Evolutionary conservation across 2,888 invertebrate species (phyloP).

Genomic region (Nowickia ferox): DNA sequence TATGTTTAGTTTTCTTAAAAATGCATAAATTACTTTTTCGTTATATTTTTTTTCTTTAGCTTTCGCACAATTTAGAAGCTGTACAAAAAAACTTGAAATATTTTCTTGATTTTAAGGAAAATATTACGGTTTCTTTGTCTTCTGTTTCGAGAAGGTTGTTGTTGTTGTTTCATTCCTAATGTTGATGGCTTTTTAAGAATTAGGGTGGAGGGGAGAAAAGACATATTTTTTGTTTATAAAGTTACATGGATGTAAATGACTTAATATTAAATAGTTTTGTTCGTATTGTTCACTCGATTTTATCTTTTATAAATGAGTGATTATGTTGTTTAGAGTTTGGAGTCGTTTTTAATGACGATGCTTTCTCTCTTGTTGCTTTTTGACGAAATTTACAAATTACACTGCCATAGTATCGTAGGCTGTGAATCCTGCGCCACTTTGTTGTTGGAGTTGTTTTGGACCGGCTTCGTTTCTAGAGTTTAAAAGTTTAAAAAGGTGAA

Average conservation of each 20-base stretch:
- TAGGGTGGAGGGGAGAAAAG: slow-evolving; percentile 9
- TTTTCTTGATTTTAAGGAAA: slow-evolving; percentile 41
- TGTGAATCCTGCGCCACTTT: slow-evolving; percentile 93
- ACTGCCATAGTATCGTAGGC: slow-evolving; percentile 99
- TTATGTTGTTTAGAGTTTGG: slow-evolving; percentile 58
- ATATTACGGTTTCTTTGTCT: slow-evolving; percentile 41
- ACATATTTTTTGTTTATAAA: slow-evolving; percentile 16
- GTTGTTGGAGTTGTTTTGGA: slow-evolving; percentile 90
- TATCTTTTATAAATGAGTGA: slow-evolving; percentile 71
- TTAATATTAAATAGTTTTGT: slow-evolving; percentile 67
- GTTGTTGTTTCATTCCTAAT: slow-evolving; percentile 51
- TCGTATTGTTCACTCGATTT: slow-evolving; percentile 68
- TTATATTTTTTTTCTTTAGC: slow-evolving; percentile 47
- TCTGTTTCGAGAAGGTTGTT: slow-evolving; percentile 27
- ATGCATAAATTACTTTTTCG: slow-evolving; percentile 70
- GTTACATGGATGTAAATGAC: slow-evolving; percentile 47
- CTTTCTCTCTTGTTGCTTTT: slow-evolving; percentile 41
- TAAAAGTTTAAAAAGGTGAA: background rate
- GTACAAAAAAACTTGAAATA: slow-evolving; percentile 33
- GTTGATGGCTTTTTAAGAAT: slow-evolving; percentile 6
- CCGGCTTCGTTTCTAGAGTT: slow-evolving; percentile 94
- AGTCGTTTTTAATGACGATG: slow-evolving; percentile 65
- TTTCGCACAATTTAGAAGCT: slow-evolving; percentile 68
- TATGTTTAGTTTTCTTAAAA: slow-evolving; percentile 61
- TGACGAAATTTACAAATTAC: slow-evolving; percentile 90